Evolutionary conservation across 2,888 invertebrate species (phyloP), one percentile per base, ranked within the genome.

Genomic region (Andrena bucephala): DNA sequence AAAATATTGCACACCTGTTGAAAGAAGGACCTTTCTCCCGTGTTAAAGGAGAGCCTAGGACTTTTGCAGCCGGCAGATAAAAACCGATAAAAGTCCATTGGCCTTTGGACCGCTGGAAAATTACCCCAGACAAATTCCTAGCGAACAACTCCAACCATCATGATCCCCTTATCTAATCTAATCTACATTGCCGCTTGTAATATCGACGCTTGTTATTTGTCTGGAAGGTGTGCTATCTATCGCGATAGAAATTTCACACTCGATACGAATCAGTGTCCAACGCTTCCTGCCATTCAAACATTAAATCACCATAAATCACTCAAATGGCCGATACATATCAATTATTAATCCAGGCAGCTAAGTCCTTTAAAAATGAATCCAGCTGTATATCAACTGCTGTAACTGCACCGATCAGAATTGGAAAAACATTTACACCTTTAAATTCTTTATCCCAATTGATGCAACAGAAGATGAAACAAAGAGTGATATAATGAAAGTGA

Each of bases 161-260:
- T 60, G 27, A 63, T 16, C 24, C 24, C 27, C 62, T 57, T 77
- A 77, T 70, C 76, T 77, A 69, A 77, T 77, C 76, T 77, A 70
- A 77, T 77, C 76, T 29, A 57, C 42, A 42, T 20, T 50, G 36
- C 27, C 54, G 63, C 54, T 54, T 50, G 31, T 36, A 62, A 54
- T 63, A 29, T 63, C 54, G n/a, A 36, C 13, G 62, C 4, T 24
- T 62, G 52, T 42, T 76, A 42, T 76, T 76, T 69, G 69, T 52
- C 20, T 29, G 31, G 52, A 31, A 20, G 33, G 54, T 24, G 16
- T 5, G 16, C 36, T 42, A 59, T 57, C 42, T 36, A 7, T 57
- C 24, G n/a, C 10, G 57, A 66, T 57, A 54, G 42, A 65, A 66
- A 66, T 54, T 67, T 67, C 50, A 52, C 52, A 31, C 31, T 50